Evolutionary conservation across 2,888 invertebrate genomes (phyloP), one percentile per base, ranked within the genome.

Genomic region (Epistrophella euchroma): DNA sequence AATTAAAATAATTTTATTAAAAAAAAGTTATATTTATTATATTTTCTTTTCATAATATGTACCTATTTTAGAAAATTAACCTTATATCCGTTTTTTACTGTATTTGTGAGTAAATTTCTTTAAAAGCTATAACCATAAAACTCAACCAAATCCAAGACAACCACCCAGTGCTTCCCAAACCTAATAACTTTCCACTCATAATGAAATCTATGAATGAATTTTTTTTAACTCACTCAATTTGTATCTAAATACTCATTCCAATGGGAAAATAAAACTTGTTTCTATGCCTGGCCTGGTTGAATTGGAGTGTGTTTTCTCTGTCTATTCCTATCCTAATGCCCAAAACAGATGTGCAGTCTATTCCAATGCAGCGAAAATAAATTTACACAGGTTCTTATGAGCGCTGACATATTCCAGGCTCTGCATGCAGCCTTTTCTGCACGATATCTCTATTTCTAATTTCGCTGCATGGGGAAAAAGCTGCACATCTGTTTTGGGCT

Each of bases 171-270:
- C 25, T 28, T 37, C 56, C 43, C 15, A 52, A 56, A 64, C 17
- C 19, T 0, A 11, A 73, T 5, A 6, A 28, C 5, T n/a, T 25
- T 25, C 15, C 64, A 73, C 68, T 83, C 77, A 50, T 55, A 43
- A 2, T 28, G 25, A 52, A 11, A 45, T 66, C 56, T 17, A 40
- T 47, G 25, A 75, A 62, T 58, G 58, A 70, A 62, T 17, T 15
- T 45, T 11, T 4, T 0, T 3, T 40, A 55, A 62, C 66, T 58
- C 71, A 82, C 83, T 78, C 83, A 62, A 73, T 13, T 52, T 52
- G 15, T 40, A 43, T 62, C 62, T 45, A 15, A 43, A n/a, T 28
- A 62, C 45, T 64, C 64, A 52, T 72, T 58, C 62, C 25, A 77
- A 72, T 22, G 40, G 28, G 71, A 76, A 64, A 55, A 25, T 66